Evolutionary conservation across 2,888 invertebrate species (phyloP), one percentile per base, ranked within the genome.

Genomic region (Ichneumon xanthorius): DNA sequence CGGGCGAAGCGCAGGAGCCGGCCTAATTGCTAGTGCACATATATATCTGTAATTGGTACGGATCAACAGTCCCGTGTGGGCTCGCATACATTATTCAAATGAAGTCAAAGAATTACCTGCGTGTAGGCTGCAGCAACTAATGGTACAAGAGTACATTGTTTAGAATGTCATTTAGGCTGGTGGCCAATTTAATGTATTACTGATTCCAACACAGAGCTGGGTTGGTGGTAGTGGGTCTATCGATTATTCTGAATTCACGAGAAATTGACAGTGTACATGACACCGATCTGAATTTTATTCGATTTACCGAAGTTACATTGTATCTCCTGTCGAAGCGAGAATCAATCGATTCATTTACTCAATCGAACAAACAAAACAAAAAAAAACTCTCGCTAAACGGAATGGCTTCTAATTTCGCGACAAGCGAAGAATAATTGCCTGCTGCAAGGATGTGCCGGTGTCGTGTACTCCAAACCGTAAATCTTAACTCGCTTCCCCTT

Each of bases 151-250:
- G 55, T n/a, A 19, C 30, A 30, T 45, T 78, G 53, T 53, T 50
- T 80, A 68, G 67, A 76, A 68, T 79, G 73, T 80, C 77, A 87
- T 88, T 87, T 81, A 58, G 63, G 72, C 75, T 80, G 87, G 73
- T 84, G 84, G 80, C 85, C 84, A 85, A 86, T 85, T 85, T 76
- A 26, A 63, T 80, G 80, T 85, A 88, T 88, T 80, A 82, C 53
- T 55, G 67, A 48, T 76, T 68, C 73, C 72, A 14, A 86, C 68
- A 70, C 19, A 50, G 61, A 26, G 45, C 22, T 53, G 14, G 9
- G 50, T 22, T 7, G 26, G 9, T 9, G 26, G 22, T 58, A 9
- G 11, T 26, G 9, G 26, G 14, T 26, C 26, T 4, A 58, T 58
- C 26, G 58, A 58, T 58, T 58, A 58, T 58, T 58, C 26, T 14